These are phyloP conservation scores for Varanus salvator DNA, from an alignment of 2,113 vertebrate genomes.

Conservation along the genomic window DNA sequence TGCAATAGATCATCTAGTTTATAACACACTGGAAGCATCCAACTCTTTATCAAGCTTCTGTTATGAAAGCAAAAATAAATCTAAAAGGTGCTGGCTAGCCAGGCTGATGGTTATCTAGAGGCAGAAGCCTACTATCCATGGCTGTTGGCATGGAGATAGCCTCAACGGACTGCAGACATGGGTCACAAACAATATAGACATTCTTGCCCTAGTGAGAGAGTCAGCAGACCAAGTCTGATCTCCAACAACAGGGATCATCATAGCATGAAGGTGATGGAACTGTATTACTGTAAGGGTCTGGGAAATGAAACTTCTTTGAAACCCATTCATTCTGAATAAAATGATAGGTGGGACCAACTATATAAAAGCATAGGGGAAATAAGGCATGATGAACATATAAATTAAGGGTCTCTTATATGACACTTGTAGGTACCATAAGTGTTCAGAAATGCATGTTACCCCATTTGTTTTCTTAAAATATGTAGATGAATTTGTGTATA, in stretches of 20 bases:
- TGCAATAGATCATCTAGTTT: background rate
- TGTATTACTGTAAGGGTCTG: background rate
- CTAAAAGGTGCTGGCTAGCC: background rate
- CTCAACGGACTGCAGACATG: background rate
- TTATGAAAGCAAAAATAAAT: background rate
- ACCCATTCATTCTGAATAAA: background rate
- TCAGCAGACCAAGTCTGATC: background rate
- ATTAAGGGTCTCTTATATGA: background rate
- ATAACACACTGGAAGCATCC: background rate
- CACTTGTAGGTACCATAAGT: no score
- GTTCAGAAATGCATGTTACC: no score
- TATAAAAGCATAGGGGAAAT: background rate
- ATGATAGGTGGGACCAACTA: background rate
- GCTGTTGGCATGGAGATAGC: constrained; percentile 5
- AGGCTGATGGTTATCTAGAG: background rate
- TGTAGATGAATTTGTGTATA: no score
- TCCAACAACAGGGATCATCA: background rate
- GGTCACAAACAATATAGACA: background rate
- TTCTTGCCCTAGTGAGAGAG: background rate
- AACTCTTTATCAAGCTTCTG: background rate
- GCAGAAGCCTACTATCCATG: background rate
- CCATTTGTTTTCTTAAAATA: no score
- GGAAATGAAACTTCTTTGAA: background rate
- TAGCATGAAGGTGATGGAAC: background rate
- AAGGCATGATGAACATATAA: background rate